Evolutionary conservation across 2,888 invertebrate genomes (phyloP).

Genomic region (Drosophila sordidapex): DNA sequence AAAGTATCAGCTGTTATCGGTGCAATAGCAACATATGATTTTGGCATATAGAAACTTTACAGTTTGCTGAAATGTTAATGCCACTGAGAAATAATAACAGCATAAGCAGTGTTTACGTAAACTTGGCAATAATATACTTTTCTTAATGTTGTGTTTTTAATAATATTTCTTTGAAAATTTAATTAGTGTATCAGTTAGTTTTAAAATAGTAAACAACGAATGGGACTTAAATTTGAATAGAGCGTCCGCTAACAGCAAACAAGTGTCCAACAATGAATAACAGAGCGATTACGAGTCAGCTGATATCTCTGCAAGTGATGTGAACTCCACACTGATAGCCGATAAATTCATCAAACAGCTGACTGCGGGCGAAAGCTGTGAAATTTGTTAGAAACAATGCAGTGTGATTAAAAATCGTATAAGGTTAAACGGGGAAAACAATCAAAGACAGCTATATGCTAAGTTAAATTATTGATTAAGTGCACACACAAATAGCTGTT

Average conservation of each 20-base stretch:
- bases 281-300: background rate
- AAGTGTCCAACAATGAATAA: background rate
- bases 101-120: background rate
- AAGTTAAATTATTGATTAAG: slow-evolving; percentile 28
- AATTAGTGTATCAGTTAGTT: background rate
- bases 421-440: slow-evolving; percentile 4
- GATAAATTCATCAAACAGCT: slow-evolving; percentile 38
- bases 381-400: slow-evolving; percentile 46
- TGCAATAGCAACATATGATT: slow-evolving; percentile 30
- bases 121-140: background rate
- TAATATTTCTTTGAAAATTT: background rate
- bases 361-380: slow-evolving; percentile 45
- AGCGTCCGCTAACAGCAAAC: background rate
- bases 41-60: slow-evolving; percentile 6
- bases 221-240: background rate
- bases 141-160: background rate
- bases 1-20: slow-evolving; percentile 45
- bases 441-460: slow-evolving; percentile 3
- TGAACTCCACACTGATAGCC: slow-evolving; percentile 16
- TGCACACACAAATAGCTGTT: slow-evolving; percentile 18
- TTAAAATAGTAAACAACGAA: background rate
- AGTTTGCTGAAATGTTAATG: slow-evolving; percentile 20
- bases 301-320: slow-evolving; percentile 2
- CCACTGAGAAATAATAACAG: background rate
- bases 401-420: slow-evolving; percentile 17